These are phyloP conservation scores for Elachura formosa DNA, from an alignment of 2,113 vertebrate genomes.

Conservation along the genomic window DNA sequence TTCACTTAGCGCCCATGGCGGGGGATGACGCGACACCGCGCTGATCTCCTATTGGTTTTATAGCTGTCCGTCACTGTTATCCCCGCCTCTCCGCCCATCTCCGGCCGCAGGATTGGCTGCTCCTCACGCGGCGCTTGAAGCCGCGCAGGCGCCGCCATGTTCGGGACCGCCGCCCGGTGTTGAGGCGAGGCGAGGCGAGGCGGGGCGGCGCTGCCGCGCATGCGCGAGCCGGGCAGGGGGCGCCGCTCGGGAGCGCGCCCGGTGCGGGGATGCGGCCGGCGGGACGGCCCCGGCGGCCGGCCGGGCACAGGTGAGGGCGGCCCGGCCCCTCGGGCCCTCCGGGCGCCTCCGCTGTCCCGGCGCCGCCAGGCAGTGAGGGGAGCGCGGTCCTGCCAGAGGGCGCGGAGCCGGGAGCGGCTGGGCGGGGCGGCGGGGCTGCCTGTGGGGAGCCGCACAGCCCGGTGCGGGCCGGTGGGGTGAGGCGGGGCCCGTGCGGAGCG, in stretches of 20 bases:
- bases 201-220: not conserved
- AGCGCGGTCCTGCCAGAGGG: not conserved
- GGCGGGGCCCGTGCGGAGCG: too few relatives aligned
- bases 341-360: too few relatives aligned
- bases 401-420: not conserved
- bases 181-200: not conserved
- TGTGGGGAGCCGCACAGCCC: too few relatives aligned
- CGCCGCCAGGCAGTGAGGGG: too few relatives aligned
- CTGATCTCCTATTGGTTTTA: accelerated
- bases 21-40: accelerated
- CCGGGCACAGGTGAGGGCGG: not conserved
- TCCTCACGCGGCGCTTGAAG: accelerated
- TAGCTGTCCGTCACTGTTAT: accelerated
- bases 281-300: not conserved
- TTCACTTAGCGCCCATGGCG: accelerated
- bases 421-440: too few relatives aligned
- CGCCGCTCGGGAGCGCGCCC: not conserved
- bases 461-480: too few relatives aligned
- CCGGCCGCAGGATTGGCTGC: accelerated
- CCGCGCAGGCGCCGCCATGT: accelerated
- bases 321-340: not conserved
- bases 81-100: accelerated
- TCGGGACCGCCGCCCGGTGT: not conserved
- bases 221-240: not conserved
- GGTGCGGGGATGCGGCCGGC: not conserved